Base-by-base conservation (phyloP, 2,797 vertebrate genomes). In the Smutsia gigantea region DNA sequence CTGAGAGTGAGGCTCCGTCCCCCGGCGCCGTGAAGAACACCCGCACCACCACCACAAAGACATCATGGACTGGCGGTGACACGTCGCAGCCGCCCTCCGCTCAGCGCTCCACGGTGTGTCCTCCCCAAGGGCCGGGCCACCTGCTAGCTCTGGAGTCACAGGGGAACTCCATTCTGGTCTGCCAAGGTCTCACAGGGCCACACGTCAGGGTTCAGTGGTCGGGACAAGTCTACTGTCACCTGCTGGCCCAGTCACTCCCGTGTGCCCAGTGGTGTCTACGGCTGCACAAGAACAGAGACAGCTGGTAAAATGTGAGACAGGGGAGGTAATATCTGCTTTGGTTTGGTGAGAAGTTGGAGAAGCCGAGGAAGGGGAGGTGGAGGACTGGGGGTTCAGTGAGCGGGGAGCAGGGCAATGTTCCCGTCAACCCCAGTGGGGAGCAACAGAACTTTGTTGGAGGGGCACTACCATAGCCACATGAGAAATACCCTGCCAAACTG, bases 181-280 rank as follows among this genome's bases (percentile, higher is more conserved):
- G 31, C 11, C 4, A 59, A 71, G 64, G 31, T 82, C 39, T 93
- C 90, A 21, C 61, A 29, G 71, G 15, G 19, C 8, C 23, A 21
- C 29, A 5, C 6, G 71, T 17, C 71, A 27, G 9, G 49, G 87
- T 11, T 23, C 42, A 29, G 74, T 2, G 29, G 59, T 64, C 18
- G 12, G 61, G 61, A 77, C 29, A 61, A 49, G 39, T 19, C 15
- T 25, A 7, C 21, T 0, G 21, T 13, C 49, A 37, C 63, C 42
- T 39, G 83, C 37, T 57, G 42, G 53, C 69, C 83, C 0, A 0
- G 6, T 34, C 23, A 63, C n/a, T 61, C 83, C 13, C 39, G 21
- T 31, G 15, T 0, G 0, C 25, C 57, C 21, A 31, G 79, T 1
- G 29, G 63, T 4, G 5, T 9, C 72, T 4, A 9, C 0, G 17